Evolutionary conservation across 2,888 invertebrate species (phyloP), one percentile per base, ranked within the genome.

Genomic region (Sinhomidia bicolor): DNA sequence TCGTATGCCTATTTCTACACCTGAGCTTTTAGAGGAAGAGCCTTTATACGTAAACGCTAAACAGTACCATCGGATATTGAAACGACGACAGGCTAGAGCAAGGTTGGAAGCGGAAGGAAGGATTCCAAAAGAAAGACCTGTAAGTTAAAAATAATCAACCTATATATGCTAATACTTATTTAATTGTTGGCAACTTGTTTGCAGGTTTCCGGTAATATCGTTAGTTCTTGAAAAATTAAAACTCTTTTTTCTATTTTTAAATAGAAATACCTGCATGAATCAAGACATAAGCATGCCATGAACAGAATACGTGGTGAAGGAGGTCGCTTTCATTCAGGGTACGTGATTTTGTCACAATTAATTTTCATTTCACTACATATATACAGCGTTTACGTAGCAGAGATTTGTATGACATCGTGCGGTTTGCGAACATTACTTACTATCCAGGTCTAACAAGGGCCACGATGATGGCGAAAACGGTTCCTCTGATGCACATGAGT

Each of bases 231-330:
- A n/a, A n/a, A n/a, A n/a, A n/a, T n/a, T n/a, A 12, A 44, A 6
- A 6, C 5, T 9, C 0, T 57, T 9, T 57, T 17, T 54, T 0
- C 17, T 9, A n/a, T 29, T 5, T 62, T 12, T 90, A 94, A 95
- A 76, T 94, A 98, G 97, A 99, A 99, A 96, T 99, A 99, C 93
- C 95, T 99, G n/a, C 99, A 99, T 93, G 99, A 99, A 94, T 99
- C 99, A 0, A 95, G 99, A 65, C 99, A 99, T 94, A 95, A 97
- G 90, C 99, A 99, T 93, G 99, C 99, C 0, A 98, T 99, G 98
- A 99, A 99, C 93, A 95, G 99, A 93, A 97, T 98, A 93, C 95
- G 99, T 83, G 99, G 99, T 0, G 98, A 99, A 94, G 99, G 99
- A 17, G 99, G 99, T 4, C 95, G 99, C 91, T 99, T 99, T 94